Conservation (phyloP, 2,797 vertebrate genomes). For the Streptopelia turtur region DNA sequence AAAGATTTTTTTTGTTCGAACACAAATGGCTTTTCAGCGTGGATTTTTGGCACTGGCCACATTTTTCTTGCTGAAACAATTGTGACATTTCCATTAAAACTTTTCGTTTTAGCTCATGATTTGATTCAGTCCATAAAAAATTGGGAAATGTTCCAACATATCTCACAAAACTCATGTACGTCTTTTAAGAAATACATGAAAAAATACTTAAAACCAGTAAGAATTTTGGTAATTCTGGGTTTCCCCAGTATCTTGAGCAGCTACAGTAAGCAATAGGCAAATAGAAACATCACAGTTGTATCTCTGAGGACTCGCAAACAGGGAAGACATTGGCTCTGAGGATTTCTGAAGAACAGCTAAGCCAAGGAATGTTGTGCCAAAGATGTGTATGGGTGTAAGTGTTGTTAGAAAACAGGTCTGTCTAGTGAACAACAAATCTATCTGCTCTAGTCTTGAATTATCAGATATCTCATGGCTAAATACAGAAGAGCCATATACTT, state of each 20-base stretch:
- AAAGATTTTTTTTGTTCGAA: background rate
- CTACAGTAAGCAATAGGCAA: accelerated
- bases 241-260: background rate
- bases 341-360: background rate
- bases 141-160: accelerated
- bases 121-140: background rate
- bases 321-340: background rate
- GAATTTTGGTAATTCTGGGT: background rate
- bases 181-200: background rate
- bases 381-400: background rate
- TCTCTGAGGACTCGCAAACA: background rate
- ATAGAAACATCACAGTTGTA: background rate
- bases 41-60: background rate
- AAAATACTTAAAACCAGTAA: background rate
- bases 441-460: background rate
- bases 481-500: background rate
- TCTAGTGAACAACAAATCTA: background rate
- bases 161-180: background rate
- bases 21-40: background rate
- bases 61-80: background rate
- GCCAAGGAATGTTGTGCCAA: no score
- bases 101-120: background rate
- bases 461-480: background rate
- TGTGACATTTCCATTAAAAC: background rate
- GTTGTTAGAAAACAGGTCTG: background rate